Evolutionary conservation across 2,888 invertebrate species (phyloP), one percentile per base, ranked within the genome.

Genomic region (Hypercompe scribonia): DNA sequence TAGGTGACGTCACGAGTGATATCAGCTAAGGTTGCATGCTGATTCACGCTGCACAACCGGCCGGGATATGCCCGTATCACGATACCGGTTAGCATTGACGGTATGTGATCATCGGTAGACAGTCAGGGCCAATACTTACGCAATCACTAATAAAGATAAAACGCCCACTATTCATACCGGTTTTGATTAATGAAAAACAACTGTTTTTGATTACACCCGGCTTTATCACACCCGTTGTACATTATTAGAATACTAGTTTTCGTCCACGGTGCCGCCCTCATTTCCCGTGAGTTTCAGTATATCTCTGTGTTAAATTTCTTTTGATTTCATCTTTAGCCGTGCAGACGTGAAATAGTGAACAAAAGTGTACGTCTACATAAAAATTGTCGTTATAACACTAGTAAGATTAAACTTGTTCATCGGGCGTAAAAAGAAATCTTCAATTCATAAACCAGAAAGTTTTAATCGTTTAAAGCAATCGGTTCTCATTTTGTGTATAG

Each of bases 1-100:
- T 73, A 50, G 74, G 77, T 90, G 88, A 88, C 88, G 87, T 88
- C 88, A 87, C 70, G 73, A 67, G 82, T 92, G 91, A 92, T 90
- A 89, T 91, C 91, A 90, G 75, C 83, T 78, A 74, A 77, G 80
- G 79, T 76, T 85, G 81, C 85, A 80, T 74, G 78, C 77, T 86
- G 81, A 83, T 82, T 86, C 86, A 81, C 79, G 78, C 76, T 86
- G 83, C 86, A 86, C 65, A 58, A 68, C 65, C 70, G 61, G 69
- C 61, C 65, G 42, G 69, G 68, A 70, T 70, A 65, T 78, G 36
- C 50, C 64, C 39, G 18, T 50, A 64, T 28, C 31, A 58, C 54
- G 42, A 39, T 34, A 79, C 78, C 78, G 78, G 78, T 78, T 81
- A 76, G 75, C 84, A 84, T 80, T 84, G 83, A 78, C 50, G 65